Conservation (phyloP, 1,140 invertebrate genomes). For the Cyphomyrmex costatus region DNA sequence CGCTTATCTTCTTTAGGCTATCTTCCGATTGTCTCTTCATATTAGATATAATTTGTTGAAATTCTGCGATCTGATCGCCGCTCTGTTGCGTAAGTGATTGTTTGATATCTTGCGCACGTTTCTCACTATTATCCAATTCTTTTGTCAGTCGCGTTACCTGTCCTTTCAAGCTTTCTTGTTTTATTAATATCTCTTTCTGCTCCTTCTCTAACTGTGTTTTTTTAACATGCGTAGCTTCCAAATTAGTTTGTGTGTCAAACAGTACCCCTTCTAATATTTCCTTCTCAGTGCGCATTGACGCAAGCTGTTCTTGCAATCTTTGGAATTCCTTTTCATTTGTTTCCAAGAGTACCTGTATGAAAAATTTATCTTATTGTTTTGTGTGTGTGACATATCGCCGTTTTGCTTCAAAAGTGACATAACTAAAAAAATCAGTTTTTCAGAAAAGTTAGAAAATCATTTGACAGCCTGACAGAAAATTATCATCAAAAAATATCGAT, state of each 20-base stretch:
- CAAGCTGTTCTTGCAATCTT: conserved; percentile 91
- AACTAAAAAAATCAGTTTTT: too few species aligned
- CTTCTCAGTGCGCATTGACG: conserved; percentile 92
- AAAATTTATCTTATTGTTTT: conserved; percentile 32
- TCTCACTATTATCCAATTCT: conserved; percentile 92
- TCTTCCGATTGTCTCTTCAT: conserved; percentile 92
- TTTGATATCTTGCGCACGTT: conserved; percentile 91
- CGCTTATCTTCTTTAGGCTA: conserved; percentile 91
- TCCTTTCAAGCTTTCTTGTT: conserved; percentile 92
- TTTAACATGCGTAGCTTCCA: conserved; percentile 91
- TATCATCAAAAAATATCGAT: too few species aligned
- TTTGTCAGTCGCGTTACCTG: conserved; percentile 89
- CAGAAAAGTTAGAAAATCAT: too few species aligned
- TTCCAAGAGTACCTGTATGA: conserved; percentile 90
- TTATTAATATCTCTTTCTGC: conserved; percentile 91
- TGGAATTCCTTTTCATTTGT: conserved; percentile 93
- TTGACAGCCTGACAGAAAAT: too few species aligned
- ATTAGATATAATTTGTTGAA: conserved; percentile 91
- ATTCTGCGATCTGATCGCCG: conserved; percentile 92
- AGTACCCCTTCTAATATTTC: conserved; percentile 93
- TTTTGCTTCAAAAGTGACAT: too few species aligned
- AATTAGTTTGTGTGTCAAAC: conserved; percentile 92
- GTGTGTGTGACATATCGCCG: not conserved
- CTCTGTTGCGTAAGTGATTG: conserved; percentile 90
- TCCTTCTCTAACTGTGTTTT: conserved; percentile 92